phyloP scores from a whole-genome alignment of 2,888 invertebrate genomes.

The Synanthedon tipuliformis region DNA sequence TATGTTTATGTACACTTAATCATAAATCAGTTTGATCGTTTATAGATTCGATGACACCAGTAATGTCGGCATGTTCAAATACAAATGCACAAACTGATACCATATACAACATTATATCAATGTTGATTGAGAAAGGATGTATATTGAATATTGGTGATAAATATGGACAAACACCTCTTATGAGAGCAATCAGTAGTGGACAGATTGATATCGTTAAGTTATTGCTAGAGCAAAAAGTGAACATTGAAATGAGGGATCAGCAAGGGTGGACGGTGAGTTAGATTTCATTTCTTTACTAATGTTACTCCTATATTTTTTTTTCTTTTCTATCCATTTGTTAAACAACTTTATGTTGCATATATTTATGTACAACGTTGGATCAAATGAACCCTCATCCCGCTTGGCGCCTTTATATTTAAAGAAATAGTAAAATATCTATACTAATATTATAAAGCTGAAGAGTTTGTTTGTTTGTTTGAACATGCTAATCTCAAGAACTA shows the following conservation, averaged over 20 bases:
- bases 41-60: constrained; percentile 72
- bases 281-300: too few species aligned
- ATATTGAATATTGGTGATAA: constrained; percentile 68
- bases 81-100: constrained; percentile 51
- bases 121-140: constrained; percentile 63
- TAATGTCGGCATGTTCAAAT: constrained; percentile 75
- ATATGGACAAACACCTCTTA: constrained; percentile 72
- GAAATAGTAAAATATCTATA: constrained; percentile 8
- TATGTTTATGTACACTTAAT: not conserved
- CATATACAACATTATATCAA: constrained; percentile 52
- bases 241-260: constrained; percentile 70
- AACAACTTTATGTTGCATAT: too few species aligned
- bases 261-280: constrained; percentile 73
- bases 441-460: too few species aligned
- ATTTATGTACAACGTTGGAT: too few species aligned
- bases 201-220: constrained; percentile 61
- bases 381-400: not conserved
- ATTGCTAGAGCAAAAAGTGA: constrained; percentile 60
- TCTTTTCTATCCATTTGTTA: too few species aligned
- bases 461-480: too few species aligned
- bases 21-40: constrained; percentile 5
- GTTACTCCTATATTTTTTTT: too few species aligned
- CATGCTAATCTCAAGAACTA: too few species aligned
- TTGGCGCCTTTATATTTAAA: too few species aligned
- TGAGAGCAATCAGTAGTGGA: constrained; percentile 72